Evolutionary conservation across 2,888 invertebrate genomes (phyloP).

Genomic region (Drosophila anceps): DNA sequence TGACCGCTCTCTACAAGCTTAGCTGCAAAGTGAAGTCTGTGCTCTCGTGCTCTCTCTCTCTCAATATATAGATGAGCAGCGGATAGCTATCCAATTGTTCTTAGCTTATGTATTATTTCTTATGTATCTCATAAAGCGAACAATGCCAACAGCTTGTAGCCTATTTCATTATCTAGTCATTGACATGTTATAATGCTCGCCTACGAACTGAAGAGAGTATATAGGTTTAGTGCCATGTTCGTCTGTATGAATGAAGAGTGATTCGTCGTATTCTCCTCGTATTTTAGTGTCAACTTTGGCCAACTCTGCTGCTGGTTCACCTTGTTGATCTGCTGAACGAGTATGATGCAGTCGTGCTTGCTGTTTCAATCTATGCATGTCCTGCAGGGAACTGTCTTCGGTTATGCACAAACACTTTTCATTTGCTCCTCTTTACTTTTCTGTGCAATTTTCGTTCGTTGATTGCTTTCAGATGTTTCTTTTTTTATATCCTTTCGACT

Average conservation of each 20-base stretch:
- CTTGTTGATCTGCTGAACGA: background rate
- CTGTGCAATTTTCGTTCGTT: conserved; percentile 21
- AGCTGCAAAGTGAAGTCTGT: background rate
- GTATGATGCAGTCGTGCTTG: background rate
- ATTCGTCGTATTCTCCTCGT: too few relatives aligned
- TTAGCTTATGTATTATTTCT: background rate
- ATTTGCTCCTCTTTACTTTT: conserved; percentile 16
- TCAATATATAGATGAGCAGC: background rate
- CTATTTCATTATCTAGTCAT: background rate
- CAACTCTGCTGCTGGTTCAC: background rate
- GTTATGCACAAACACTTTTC: conserved; percentile 12
- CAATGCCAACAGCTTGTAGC: background rate
- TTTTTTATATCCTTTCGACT: conserved; percentile 20
- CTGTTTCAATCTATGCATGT: background rate
- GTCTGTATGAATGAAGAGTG: too few relatives aligned
- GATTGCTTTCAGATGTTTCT: conserved; percentile 35
- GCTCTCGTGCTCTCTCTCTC: background rate
- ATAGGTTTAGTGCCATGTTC: background rate
- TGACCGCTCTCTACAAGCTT: background rate
- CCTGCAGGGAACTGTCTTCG: background rate
- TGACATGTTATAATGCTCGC: background rate
- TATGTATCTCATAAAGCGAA: background rate
- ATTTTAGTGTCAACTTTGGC: too few relatives aligned
- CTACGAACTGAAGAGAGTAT: background rate
- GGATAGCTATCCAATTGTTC: background rate